These are phyloP conservation scores for Mimachlamys varia DNA, from an alignment of 2,888 invertebrate genomes.

Conservation along the genomic window DNA sequence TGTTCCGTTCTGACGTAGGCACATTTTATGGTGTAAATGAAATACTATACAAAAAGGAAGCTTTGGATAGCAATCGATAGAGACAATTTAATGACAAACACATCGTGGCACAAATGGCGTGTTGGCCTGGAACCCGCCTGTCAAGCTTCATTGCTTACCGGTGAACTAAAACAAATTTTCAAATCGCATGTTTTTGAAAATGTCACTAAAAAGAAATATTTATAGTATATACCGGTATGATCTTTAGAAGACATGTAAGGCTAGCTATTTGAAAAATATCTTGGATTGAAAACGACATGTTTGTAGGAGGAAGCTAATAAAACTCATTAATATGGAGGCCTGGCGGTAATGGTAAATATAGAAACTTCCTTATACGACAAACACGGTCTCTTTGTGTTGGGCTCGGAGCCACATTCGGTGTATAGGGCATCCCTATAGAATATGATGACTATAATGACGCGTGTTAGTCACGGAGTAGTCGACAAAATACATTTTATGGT, in stretches of 20 bases:
- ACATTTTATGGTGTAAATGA: neutral
- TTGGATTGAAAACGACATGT: neutral
- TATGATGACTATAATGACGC: neutral
- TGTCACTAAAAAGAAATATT: neutral
- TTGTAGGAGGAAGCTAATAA: neutral
- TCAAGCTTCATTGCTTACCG: neutral
- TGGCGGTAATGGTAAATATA: neutral
- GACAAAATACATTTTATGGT: neutral
- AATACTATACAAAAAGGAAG: neutral
- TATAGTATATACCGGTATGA: neutral
- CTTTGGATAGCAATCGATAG: neutral
- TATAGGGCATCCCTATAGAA: neutral
- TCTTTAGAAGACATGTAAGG: neutral
- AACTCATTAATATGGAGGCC: neutral
- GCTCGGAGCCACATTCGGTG: neutral
- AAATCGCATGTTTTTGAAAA: neutral
- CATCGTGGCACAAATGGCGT: conserved; percentile 11
- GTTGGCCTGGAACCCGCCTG: neutral
- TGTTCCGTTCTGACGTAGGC: neutral
- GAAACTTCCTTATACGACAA: neutral
- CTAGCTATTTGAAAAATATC: neutral
- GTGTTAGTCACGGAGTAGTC: neutral
- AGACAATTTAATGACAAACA: neutral
- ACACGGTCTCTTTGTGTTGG: conserved; percentile 9
- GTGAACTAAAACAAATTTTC: neutral